Base-by-base conservation (phyloP, 1,140 invertebrate species). In the Ooceraea biroi region DNA sequence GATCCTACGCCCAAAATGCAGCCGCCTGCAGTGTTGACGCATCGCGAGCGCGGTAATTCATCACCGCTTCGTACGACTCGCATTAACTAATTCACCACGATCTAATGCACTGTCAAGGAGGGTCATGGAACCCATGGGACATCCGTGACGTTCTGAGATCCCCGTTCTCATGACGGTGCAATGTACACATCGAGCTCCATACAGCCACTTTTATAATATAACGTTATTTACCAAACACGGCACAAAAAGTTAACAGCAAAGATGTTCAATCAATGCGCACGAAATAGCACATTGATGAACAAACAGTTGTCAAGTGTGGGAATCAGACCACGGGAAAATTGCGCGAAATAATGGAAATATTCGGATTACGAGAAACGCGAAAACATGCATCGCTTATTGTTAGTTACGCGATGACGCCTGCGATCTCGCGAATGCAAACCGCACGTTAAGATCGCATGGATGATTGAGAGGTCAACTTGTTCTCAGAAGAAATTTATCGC, bases 51-150 rank as follows among this genome's bases (percentile, higher is more conserved):
- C 68, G 82, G 80, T 89, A 88, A 91, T 91, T 89, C 86, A 87
- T 89, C 72, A 61, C 82, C 82, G 61, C 84, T 85, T 61, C 83
- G 88, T 89, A 84, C 89, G 86, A 90, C 89, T 90, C 87, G 63
- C 88, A 92, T 92, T 91, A 93, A 91, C 88, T 92, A 91, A 92
- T 92, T 92, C 85, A 92, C 55, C 50, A 14, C 89, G 72, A 71
- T 90, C 86, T 88, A 86, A 92, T 90, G 85, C 41, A 69, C 63
- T 76, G 86, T 22, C 83, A 80, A 36, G 36, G 84, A 82, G 83
- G 91, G 91, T 92, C 91, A 90, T 92, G 87, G 88, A 92, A 92
- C 91, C 89, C 88, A 92, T 91, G 85, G 89, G 83, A 91, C 85
- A 87, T 86, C 78, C 65, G 86, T 84, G 85, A 52, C 69, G 60